These are phyloP conservation scores for Drosophila orena DNA, from an alignment of 1,140 invertebrate species.

Conservation along the genomic window DNA sequence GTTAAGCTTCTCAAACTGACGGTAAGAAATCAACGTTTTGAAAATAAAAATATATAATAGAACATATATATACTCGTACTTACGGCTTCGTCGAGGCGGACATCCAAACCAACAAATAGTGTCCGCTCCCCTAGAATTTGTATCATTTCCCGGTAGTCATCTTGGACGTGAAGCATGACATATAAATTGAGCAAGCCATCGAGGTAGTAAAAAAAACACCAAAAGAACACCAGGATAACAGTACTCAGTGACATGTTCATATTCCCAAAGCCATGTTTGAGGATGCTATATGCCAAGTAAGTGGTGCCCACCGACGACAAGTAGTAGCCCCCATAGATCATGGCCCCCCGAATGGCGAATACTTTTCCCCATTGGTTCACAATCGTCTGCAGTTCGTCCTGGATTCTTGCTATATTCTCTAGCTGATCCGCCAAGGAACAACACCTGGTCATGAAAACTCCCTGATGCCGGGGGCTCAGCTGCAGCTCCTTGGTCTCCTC, in stretches of 20 bases:
- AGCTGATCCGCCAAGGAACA: constrained; percentile 27
- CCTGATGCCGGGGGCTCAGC: neutral
- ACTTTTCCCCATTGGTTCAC: neutral
- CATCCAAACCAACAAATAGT: constrained; percentile 18
- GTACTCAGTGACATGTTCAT: neutral
- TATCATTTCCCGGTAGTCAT: constrained; percentile 11
- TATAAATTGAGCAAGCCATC: constrained; percentile 12
- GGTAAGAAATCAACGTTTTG: too few species aligned
- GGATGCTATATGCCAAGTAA: constrained; percentile 8
- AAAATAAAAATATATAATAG: neutral
- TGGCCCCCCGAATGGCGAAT: constrained; percentile 23
- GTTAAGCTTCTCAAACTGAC: constrained; percentile 15
- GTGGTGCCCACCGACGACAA: neutral
- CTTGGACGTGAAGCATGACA: neutral
- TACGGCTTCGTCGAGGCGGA: constrained; percentile 24
- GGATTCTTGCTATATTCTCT: constrained; percentile 15
- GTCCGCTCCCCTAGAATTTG: constrained; percentile 14
- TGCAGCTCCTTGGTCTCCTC: neutral
- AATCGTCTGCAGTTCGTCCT: constrained; percentile 13
- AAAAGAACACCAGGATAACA: neutral
- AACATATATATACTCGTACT: neutral
- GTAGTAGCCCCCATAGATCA: constrained; percentile 10
- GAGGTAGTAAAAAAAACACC: constrained; percentile 14
- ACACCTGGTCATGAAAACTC: constrained; percentile 30
- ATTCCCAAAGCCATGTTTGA: neutral